These are phyloP conservation scores for Nasonia giraulti DNA, from an alignment of 1,140 invertebrate genomes.

Conservation along the genomic window DNA sequence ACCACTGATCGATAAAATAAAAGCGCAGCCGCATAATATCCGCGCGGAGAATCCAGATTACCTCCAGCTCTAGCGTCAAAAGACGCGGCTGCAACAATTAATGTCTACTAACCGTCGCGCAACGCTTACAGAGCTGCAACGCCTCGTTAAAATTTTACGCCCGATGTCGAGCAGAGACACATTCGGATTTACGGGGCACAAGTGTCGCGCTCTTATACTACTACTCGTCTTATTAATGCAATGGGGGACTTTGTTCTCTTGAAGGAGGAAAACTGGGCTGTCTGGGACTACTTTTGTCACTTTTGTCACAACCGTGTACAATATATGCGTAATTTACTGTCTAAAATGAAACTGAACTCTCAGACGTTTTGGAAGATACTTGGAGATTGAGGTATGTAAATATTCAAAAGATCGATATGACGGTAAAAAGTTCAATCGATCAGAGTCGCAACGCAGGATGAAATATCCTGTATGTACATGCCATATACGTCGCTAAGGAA, in stretches of 20 bases:
- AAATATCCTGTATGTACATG: too few species aligned
- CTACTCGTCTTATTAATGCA: not conserved
- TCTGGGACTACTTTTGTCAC: not conserved
- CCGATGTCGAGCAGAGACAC: not conserved
- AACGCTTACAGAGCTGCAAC: not conserved
- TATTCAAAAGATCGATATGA: too few species aligned
- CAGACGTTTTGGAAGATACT: too few species aligned
- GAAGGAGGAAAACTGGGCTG: not conserved
- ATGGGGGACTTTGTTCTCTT: not conserved
- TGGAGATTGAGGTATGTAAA: too few species aligned
- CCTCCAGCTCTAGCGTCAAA: too few species aligned
- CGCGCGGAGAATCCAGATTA: not conserved
- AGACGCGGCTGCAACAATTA: not conserved
- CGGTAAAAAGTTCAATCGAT: too few species aligned
- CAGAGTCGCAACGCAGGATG: too few species aligned
- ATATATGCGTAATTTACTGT: not conserved
- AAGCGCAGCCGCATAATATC: not conserved
- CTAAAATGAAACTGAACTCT: not conserved
- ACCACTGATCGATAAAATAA: not conserved
- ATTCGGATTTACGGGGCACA: not conserved
- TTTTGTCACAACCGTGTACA: not conserved
- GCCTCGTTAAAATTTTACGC: not conserved
- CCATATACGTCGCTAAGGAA: too few species aligned
- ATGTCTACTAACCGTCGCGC: too few species aligned
- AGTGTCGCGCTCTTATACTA: not conserved